phyloP scores from a whole-genome alignment of 1,140 invertebrate species.

The Calliopsis andreniformis region DNA sequence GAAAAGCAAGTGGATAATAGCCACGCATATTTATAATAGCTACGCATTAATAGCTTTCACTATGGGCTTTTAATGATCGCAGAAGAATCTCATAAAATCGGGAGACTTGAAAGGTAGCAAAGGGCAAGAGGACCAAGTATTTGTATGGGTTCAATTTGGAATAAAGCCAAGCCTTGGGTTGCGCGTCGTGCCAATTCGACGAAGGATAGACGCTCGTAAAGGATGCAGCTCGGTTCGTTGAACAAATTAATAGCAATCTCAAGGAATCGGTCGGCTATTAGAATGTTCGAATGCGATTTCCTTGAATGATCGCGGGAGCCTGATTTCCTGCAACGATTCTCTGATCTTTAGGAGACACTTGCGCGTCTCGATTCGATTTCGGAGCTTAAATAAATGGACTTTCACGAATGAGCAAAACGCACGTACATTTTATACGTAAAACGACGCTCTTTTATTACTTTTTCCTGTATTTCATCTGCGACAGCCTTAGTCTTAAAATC shows the following conservation, averaged over 20 bases:
- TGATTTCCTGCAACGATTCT: not conserved
- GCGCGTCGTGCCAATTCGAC: constrained; percentile 23
- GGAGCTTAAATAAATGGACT: constrained; percentile 1
- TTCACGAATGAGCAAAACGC: not conserved
- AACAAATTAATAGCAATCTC: constrained; percentile 49
- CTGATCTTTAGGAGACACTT: not conserved
- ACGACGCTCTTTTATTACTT: not conserved
- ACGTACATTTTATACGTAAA: constrained; percentile 8
- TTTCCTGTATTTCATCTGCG: not conserved
- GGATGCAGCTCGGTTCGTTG: constrained; percentile 42
- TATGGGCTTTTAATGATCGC: constrained; percentile 27
- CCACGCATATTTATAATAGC: too few relatives aligned
- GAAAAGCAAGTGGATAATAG: too few relatives aligned
- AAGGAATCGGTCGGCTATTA: constrained; percentile 32
- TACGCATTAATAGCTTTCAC: constrained; percentile 29
- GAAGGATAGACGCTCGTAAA: constrained; percentile 43
- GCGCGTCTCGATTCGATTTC: not conserved
- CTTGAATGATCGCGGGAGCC: constrained; percentile 21
- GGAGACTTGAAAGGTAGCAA: constrained; percentile 48
- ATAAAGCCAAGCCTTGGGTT: constrained; percentile 22
- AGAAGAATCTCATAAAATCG: constrained; percentile 46
- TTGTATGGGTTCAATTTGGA: constrained; percentile 61
- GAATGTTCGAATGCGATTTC: constrained; percentile 38
- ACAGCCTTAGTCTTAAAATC: too few relatives aligned
- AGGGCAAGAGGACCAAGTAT: constrained; percentile 36